phyloP scores from a whole-genome alignment of 2,888 invertebrate species.

The Hetaerina titia region DNA sequence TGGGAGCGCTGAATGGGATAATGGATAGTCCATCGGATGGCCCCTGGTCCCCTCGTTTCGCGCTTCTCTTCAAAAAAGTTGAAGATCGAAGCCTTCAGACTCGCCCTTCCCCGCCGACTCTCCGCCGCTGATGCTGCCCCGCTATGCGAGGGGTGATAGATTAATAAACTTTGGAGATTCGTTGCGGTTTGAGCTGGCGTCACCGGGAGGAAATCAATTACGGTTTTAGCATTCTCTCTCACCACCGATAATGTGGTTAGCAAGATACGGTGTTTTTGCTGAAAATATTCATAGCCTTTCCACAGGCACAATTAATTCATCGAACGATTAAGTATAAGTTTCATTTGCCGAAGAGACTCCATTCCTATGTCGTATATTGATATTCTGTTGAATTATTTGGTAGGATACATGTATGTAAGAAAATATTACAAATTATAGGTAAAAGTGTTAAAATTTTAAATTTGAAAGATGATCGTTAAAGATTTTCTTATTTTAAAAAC shows the following conservation, averaged over 20 bases:
- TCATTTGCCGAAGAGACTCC: too few species aligned
- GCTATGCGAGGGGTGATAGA: constrained; percentile 41
- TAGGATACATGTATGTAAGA: too few species aligned
- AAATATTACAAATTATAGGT: too few species aligned
- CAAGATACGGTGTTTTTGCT: neutral
- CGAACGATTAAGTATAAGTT: too few species aligned
- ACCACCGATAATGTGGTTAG: neutral
- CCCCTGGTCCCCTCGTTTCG: constrained; percentile 40
- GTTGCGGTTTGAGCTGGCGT: neutral
- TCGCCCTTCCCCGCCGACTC: neutral
- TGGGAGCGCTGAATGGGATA: constrained; percentile 49
- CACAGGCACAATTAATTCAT: too few species aligned
- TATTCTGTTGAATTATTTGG: too few species aligned
- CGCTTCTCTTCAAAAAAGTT: neutral
- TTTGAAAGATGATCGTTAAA: too few species aligned
- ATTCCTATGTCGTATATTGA: too few species aligned
- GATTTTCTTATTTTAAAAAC: too few species aligned
- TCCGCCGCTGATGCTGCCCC: constrained; percentile 37
- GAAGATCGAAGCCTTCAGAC: constrained; percentile 13
- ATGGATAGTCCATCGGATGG: constrained; percentile 66
- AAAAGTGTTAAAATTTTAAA: too few species aligned
- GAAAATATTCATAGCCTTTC: too few species aligned
- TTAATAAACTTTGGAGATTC: constrained; percentile 46
- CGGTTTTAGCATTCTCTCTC: neutral
- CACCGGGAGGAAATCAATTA: neutral